Conservation (phyloP, 2,888 invertebrate genomes). For the Diaprepes abbreviatus region DNA sequence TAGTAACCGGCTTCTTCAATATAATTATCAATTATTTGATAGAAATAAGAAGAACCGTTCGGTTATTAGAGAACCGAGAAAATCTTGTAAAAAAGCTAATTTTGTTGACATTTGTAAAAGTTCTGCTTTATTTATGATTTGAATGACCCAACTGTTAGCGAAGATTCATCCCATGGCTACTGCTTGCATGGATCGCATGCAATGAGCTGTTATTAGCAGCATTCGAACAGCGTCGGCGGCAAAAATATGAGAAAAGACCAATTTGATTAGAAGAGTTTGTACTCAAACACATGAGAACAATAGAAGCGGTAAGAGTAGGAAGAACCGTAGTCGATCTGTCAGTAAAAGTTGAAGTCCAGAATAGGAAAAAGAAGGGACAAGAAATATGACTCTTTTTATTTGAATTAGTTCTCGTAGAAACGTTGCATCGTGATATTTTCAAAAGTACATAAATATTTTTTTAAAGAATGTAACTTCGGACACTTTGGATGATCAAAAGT, state of each 20-base stretch:
- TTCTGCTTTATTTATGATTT: conserved; percentile 21
- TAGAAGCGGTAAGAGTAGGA: conserved; percentile 23
- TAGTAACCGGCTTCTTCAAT: too few species aligned
- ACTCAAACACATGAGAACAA: conserved; percentile 33
- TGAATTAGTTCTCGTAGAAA: too few species aligned
- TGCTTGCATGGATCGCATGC: conserved; percentile 22
- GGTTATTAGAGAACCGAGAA: too few species aligned
- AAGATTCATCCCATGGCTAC: conserved; percentile 19
- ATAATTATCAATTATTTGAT: too few species aligned
- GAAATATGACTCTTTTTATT: too few species aligned
- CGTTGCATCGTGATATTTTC: too few species aligned
- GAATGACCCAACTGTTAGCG: conserved; percentile 31
- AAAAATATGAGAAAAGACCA: conserved; percentile 11
- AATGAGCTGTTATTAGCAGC: conserved; percentile 24
- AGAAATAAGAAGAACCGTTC: too few species aligned
- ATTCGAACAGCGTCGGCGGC: conserved; percentile 20
- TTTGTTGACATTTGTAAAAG: conserved; percentile 20
- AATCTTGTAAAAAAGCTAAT: conserved; percentile 14
- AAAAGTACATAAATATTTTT: too few species aligned
- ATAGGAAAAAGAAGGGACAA: too few species aligned
- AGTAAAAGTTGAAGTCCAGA: conserved; percentile 17
- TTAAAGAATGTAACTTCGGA: too few species aligned
- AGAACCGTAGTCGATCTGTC: conserved; percentile 21
- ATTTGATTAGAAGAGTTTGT: conserved; percentile 29
- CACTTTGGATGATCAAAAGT: too few species aligned